Conservation (phyloP, 1,140 invertebrate species). For the Caenorhabditis remanei region DNA sequence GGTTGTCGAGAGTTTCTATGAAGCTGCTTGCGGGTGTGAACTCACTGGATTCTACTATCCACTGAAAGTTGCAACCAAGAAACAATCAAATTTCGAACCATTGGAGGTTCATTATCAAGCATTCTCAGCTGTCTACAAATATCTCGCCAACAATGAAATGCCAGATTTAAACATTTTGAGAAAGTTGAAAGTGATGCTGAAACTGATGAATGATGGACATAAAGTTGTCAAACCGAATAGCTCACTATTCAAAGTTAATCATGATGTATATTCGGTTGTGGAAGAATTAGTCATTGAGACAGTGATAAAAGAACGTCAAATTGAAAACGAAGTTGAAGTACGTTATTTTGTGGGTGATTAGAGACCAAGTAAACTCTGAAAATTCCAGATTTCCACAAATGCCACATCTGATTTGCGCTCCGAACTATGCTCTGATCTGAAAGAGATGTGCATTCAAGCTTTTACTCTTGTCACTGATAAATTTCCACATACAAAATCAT, state of each 20-base stretch:
- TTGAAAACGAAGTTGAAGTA: background rate
- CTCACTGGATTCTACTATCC: constrained; percentile 61
- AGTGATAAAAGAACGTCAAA: background rate
- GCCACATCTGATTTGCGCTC: too few species aligned
- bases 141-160: constrained; percentile 31
- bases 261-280: constrained; percentile 7
- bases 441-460: background rate
- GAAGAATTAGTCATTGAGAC: constrained; percentile 1
- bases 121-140: constrained; percentile 61
- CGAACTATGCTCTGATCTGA: background rate
- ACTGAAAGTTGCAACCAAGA: constrained; percentile 63
- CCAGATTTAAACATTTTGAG: constrained; percentile 10
- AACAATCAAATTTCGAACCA: constrained; percentile 64
- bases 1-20: constrained; percentile 62
- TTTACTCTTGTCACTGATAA: background rate
- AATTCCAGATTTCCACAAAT: too few species aligned
- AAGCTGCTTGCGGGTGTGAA: constrained; percentile 62
- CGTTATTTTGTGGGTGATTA: background rate
- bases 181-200: constrained; percentile 12
- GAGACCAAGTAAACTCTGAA: too few species aligned
- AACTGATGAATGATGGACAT: background rate
- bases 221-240: constrained; percentile 33
- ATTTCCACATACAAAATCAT: constrained; percentile 28
- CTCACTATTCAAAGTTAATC: constrained; percentile 37
- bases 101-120: constrained; percentile 64